A percentile compares a stretch with the other conserved stretches of the same genome.
phyloP scores from a whole-genome alignment of 2,797 vertebrate genomes.

The Helarctos malayanus region DNA sequence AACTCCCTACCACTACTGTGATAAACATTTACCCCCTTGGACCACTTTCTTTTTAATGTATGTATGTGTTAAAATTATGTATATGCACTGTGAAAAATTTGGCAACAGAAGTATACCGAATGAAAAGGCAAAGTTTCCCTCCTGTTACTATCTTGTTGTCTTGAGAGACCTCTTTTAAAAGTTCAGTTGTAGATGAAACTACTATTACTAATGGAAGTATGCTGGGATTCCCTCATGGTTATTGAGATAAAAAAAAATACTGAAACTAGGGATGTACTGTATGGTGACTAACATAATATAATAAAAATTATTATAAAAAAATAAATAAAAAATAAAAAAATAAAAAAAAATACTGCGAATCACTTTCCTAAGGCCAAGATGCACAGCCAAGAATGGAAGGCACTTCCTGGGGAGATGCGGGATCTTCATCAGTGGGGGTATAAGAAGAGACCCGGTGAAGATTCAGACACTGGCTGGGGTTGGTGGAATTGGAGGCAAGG shows the following conservation, averaged over 20 bases:
- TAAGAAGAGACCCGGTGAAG: not conserved
- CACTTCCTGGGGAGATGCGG: not conserved
- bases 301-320: too few relatives aligned
- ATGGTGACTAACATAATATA: too few relatives aligned
- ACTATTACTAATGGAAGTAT: not conserved
- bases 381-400: not conserved
- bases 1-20: not conserved
- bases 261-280: too few relatives aligned
- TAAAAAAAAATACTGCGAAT: not conserved
- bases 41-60: not conserved
- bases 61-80: slow-evolving; percentile 40
- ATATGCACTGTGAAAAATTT: not conserved
- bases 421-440: not conserved
- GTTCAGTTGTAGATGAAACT: slow-evolving; percentile 19
- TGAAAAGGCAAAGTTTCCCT: not conserved
- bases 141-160: not conserved
- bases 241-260: not conserved
- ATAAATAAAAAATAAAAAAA: too few relatives aligned
- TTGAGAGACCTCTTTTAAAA: not conserved
- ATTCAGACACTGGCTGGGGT: not conserved
- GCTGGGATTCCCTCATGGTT: not conserved
- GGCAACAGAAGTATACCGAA: not conserved
- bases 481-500: not conserved
- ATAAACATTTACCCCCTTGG: not conserved
- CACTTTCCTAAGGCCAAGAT: not conserved